Conservation (phyloP, 1,140 invertebrate species). For the Brachystomella parvula region DNA sequence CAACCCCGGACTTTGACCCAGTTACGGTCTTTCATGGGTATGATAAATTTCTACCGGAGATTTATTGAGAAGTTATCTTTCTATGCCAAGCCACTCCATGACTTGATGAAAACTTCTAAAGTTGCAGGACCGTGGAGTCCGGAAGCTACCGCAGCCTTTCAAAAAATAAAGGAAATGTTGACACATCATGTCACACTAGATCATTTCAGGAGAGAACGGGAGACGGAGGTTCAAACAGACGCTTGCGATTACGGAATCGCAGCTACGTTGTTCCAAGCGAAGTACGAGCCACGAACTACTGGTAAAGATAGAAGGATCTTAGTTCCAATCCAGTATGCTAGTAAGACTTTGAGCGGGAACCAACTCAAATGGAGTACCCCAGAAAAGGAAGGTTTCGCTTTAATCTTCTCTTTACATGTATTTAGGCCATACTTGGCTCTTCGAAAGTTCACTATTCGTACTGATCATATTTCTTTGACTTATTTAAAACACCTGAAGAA, state of each 20-base stretch:
- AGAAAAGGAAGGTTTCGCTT: too few species aligned
- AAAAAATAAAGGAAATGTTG: neutral
- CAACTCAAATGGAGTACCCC: neutral
- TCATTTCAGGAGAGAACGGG: neutral
- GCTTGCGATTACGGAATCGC: neutral
- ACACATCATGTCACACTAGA: neutral
- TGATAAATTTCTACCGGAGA: too few species aligned
- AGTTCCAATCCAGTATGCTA: neutral
- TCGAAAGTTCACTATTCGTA: neutral
- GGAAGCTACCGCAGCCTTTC: neutral
- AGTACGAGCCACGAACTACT: neutral
- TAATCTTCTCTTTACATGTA: too few species aligned
- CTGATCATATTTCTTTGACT: neutral
- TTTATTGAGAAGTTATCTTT: neutral
- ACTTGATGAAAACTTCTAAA: neutral
- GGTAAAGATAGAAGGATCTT: neutral
- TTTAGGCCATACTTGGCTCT: neutral
- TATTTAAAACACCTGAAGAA: neutral
- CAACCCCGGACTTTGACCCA: neutral
- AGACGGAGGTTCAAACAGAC: neutral
- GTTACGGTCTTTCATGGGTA: neutral
- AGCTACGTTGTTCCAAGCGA: neutral
- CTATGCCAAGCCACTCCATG: neutral
- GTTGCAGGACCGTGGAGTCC: neutral
- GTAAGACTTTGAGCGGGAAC: too few species aligned